Base-by-base conservation (phyloP, 2,797 vertebrate genomes). In the Lepidocolaptes lacrymiger region DNA sequence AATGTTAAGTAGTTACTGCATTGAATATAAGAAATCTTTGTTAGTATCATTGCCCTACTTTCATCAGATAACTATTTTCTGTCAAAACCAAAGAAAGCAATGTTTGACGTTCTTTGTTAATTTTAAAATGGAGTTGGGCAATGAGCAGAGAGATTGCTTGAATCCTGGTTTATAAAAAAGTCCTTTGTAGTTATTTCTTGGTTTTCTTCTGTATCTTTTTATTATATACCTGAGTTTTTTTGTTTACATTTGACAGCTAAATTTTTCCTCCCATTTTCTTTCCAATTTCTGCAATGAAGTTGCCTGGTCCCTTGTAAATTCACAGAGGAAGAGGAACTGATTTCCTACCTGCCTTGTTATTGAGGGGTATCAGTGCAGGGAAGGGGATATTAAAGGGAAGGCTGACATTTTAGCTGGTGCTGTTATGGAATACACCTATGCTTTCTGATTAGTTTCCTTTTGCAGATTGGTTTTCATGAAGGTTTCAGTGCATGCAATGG, bases 1-100 rank as follows among this genome's bases (percentile, higher is more conserved):
- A 24, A 56, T 78, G 23, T 59, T 52, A 85, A 80, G 44, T 23
- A 81, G 51, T 91, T 89, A 55, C 69, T 66, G 67, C 71, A 41
- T 24, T 77, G 76, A 80, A 78, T 75, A 16, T 46, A 79, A 73
- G 34, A 69, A 43, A n/a, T 73, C 39, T 75, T 78, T 41, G 28
- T 84, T 93, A 90, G 39, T 85, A 26, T 75, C 8, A 5, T 94
- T 91, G 80, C 59, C 85, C 88, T 90, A 3, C 63, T 91, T 93
- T 64, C 28, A 76, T 93, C 59, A 91, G 59, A 54, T 78, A 88
- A 61, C 69, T 17, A 20, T 92, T 67, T 61, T 63, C 51, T 94
- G 80, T 93, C 79, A 84, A 86, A 96, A 78, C 23, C 73, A 82
- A 62, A 89, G 71, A 59, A 49, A 73, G 58, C 28, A 36, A 81